Conservation (phyloP, 2,888 invertebrate genomes). For the Tipula confusa region DNA sequence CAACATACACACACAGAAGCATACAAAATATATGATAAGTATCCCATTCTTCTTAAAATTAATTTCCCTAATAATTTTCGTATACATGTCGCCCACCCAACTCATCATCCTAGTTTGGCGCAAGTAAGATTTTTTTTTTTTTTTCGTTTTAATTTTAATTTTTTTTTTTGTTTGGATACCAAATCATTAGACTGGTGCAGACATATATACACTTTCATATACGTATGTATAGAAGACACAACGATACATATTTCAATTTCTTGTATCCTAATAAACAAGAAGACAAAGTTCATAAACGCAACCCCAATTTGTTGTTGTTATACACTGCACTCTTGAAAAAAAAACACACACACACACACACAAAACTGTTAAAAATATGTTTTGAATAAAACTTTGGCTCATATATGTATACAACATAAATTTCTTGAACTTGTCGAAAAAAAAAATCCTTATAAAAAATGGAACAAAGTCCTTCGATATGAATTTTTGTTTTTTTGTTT, state of each 20-base stretch:
- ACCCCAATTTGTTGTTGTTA: neutral
- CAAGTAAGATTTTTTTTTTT: neutral
- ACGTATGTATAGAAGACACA: neutral
- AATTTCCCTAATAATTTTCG: neutral
- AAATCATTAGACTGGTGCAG: neutral
- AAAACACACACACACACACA: too few species aligned
- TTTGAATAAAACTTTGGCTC: neutral
- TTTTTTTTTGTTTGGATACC: neutral
- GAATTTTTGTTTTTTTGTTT: neutral
- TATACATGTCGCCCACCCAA: neutral
- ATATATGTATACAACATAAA: neutral
- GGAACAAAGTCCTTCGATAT: constrained; percentile 20
- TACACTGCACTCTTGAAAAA: neutral
- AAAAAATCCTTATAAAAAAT: constrained; percentile 1
- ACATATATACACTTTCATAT: neutral
- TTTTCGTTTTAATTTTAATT: neutral
- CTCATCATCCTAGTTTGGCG: neutral
- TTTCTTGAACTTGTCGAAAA: neutral
- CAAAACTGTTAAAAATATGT: neutral
- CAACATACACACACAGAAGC: neutral
- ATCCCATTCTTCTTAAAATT: neutral
- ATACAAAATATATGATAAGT: neutral
- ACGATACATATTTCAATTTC: neutral
- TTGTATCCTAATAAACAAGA: neutral
- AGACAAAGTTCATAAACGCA: constrained; percentile 20